phyloP scores from a whole-genome alignment of 2,888 invertebrate genomes.

The Eilema depressum region DNA sequence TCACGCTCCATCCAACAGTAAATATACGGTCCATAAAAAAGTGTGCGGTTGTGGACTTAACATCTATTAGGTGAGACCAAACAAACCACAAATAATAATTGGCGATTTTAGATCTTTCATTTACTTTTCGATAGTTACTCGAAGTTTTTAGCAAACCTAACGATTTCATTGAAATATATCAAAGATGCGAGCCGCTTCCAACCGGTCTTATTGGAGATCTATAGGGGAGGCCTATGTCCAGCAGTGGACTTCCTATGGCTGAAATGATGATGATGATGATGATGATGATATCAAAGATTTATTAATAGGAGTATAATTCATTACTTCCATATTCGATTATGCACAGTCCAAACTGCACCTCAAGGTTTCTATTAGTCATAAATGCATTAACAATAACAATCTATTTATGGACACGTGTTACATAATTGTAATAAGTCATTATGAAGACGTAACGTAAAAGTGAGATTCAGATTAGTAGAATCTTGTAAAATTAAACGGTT shows the following conservation, averaged over 20 bases:
- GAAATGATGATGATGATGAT: too few species aligned
- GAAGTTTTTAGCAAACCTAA: neutral
- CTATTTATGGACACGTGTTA: slow-evolving; percentile 16
- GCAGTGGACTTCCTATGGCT: too few species aligned
- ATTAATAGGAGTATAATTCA: slow-evolving; percentile 30
- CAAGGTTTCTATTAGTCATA: slow-evolving; percentile 25
- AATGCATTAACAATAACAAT: slow-evolving; percentile 18
- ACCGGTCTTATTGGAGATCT: too few species aligned
- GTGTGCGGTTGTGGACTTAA: too few species aligned
- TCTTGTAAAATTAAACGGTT: neutral
- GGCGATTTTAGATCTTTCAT: too few species aligned
- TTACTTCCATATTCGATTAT: slow-evolving; percentile 20
- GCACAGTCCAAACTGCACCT: slow-evolving; percentile 10
- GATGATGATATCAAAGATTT: neutral
- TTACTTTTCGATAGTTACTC: too few species aligned
- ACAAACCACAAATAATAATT: too few species aligned
- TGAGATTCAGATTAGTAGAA: neutral
- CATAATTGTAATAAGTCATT: slow-evolving; percentile 13
- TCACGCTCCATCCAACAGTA: too few species aligned
- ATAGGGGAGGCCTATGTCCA: too few species aligned
- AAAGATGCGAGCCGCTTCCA: too few species aligned
- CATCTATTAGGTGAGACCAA: too few species aligned
- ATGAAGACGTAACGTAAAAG: neutral
- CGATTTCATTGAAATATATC: neutral
- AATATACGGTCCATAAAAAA: neutral